Percentiles rank a stretch among this genome's conserved stretches.
These are phyloP conservation scores for Dynastes maya DNA, from an alignment of 2,888 invertebrate genomes.

Conservation along the genomic window DNA sequence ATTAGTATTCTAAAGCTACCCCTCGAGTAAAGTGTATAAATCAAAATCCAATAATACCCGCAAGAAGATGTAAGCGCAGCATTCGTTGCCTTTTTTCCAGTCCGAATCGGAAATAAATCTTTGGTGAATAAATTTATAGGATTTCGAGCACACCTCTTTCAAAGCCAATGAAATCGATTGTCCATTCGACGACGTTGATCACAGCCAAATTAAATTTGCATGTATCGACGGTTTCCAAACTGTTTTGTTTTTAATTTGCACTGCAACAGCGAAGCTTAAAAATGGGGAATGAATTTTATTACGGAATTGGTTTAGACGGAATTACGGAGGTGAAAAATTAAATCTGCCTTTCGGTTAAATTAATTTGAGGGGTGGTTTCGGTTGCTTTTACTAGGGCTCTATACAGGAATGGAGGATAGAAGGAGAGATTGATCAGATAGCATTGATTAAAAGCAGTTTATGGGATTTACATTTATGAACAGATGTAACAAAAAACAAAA, in stretches of 20 bases:
- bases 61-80: slow-evolving; percentile 26
- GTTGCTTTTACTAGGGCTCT: too few species aligned
- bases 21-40: slow-evolving; percentile 23
- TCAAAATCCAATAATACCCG: slow-evolving; percentile 28
- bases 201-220: slow-evolving; percentile 40
- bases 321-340: neutral
- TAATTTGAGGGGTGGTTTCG: too few species aligned
- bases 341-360: too few species aligned
- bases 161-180: slow-evolving; percentile 38
- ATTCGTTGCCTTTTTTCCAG: slow-evolving; percentile 26
- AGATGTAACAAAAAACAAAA: too few species aligned
- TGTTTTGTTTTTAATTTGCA: slow-evolving; percentile 30
- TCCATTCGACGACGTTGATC: slow-evolving; percentile 27
- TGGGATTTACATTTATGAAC: too few species aligned
- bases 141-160: slow-evolving; percentile 37
- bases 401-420: too few species aligned
- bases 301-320: neutral
- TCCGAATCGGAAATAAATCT: slow-evolving; percentile 34
- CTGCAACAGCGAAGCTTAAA: slow-evolving; percentile 2
- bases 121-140: slow-evolving; percentile 39
- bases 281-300: slow-evolving; percentile 18
- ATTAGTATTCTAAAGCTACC: slow-evolving; percentile 21
- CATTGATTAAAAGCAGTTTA: too few species aligned
- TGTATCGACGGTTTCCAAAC: slow-evolving; percentile 24
- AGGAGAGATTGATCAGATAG: too few species aligned